Conservation (phyloP, 1,140 invertebrate genomes). For the Bombus waltoni region DNA sequence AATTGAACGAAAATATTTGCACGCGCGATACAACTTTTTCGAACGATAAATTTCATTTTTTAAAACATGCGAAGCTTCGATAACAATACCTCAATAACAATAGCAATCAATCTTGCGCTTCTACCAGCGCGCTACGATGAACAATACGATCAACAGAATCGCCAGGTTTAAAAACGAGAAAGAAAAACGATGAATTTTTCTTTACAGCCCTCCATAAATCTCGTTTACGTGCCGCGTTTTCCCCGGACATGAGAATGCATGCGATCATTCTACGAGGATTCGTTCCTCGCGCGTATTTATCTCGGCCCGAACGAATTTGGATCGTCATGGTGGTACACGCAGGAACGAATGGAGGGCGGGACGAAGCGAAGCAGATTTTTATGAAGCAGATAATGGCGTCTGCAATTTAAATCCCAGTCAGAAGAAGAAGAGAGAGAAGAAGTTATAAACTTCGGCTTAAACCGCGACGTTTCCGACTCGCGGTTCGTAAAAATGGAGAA, state of each 20-base stretch:
- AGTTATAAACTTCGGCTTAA: constrained; percentile 59
- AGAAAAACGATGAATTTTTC: constrained; percentile 16
- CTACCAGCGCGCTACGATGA: background rate
- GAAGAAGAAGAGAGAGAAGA: constrained; percentile 26
- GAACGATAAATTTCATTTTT: background rate
- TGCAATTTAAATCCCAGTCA: constrained; percentile 57
- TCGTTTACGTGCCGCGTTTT: constrained; percentile 4
- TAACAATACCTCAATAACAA: background rate
- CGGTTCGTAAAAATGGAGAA: constrained; percentile 39
- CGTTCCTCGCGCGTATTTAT: constrained; percentile 33
- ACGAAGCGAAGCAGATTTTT: constrained; percentile 56
- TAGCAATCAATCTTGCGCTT: background rate
- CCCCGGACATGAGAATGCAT: background rate
- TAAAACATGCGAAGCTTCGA: background rate
- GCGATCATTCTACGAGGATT: constrained; percentile 24
- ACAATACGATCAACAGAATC: background rate
- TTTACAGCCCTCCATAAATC: constrained; percentile 16
- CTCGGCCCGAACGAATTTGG: constrained; percentile 49
- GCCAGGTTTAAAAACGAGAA: background rate
- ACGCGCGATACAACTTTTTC: background rate
- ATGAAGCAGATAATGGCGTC: constrained; percentile 63
- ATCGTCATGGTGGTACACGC: constrained; percentile 16
- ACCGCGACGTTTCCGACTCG: constrained; percentile 49
- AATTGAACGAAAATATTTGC: background rate
- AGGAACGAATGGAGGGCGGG: too few species aligned